A percentile compares a stretch with the other conserved stretches of the same genome.
Evolutionary conservation across 2,797 vertebrate genomes (phyloP).

Genomic region (Okamejei kenojei): DNA sequence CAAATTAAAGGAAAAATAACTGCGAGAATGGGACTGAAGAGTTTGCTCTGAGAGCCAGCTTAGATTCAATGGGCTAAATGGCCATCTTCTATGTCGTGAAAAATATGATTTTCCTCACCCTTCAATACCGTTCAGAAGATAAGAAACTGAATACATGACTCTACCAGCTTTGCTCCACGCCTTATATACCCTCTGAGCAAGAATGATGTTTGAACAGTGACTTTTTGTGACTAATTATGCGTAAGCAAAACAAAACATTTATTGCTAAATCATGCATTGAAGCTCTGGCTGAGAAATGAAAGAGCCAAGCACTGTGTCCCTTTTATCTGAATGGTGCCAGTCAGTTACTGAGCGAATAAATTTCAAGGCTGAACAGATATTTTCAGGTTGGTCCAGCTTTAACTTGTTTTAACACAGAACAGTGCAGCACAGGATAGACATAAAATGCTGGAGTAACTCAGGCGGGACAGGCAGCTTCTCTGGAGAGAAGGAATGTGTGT

Average conservation of each 20-base stretch:
- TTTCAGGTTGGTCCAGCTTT: too few relatives aligned
- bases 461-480: too few relatives aligned
- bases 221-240: not conserved
- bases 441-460: too few relatives aligned
- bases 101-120: not conserved
- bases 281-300: not conserved
- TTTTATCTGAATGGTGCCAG: not conserved
- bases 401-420: too few relatives aligned
- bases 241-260: not conserved
- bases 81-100: not conserved
- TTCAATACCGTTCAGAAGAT: not conserved
- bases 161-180: not conserved
- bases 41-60: too few relatives aligned
- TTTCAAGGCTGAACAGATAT: too few relatives aligned
- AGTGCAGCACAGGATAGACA: too few relatives aligned
- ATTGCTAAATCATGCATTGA: not conserved
- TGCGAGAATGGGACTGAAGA: too few relatives aligned
- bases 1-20: too few relatives aligned
- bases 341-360: not conserved
- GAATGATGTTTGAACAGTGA: not conserved
- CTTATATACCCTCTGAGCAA: not conserved
- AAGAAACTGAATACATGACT: not conserved
- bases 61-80: not conserved
- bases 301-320: not conserved
- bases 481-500: too few relatives aligned